Evolutionary conservation across 35 echinoderm and acorn worm species (phyloP).

Genomic region (Apostichopus parvimensis): DNA sequence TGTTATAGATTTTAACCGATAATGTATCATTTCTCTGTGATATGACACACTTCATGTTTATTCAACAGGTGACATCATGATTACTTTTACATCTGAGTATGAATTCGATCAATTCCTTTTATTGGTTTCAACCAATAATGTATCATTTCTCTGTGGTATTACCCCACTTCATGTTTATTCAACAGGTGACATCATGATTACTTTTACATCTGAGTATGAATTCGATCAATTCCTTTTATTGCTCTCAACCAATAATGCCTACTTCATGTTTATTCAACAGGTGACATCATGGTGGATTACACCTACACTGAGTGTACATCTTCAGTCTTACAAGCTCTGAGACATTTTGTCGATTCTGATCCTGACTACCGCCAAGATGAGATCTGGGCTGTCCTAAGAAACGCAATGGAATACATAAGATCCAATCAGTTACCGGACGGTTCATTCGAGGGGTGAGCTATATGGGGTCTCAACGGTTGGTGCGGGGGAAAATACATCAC

Average conservation of each 20-base stretch:
- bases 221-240: too few relatives aligned
- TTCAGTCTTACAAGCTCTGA: conserved; percentile 72
- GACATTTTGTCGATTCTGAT: conserved; percentile 64
- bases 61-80: background rate
- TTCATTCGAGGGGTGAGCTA: conserved; percentile 82
- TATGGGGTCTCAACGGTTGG: too few relatives aligned
- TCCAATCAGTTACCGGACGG: conserved; percentile 67
- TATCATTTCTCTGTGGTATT: background rate
- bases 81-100: background rate
- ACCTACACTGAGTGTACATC: conserved; percentile 87
- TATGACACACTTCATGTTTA: background rate
- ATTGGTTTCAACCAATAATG: too few relatives aligned
- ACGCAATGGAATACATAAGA: conserved; percentile 55
- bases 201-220: background rate
- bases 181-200: conserved; percentile 86
- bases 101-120: too few relatives aligned
- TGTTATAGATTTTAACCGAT: too few relatives aligned
- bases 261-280: conserved; percentile 9
- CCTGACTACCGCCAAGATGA: conserved; percentile 68
- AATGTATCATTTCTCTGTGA: background rate
- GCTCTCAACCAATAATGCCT: too few relatives aligned
- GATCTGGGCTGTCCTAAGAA: conserved; percentile 58
- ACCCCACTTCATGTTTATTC: background rate
- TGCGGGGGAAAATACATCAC: too few relatives aligned
- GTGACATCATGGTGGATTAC: conserved; percentile 94